Conservation (phyloP, 1,140 invertebrate genomes). For the Macrobrachium nipponense region DNA sequence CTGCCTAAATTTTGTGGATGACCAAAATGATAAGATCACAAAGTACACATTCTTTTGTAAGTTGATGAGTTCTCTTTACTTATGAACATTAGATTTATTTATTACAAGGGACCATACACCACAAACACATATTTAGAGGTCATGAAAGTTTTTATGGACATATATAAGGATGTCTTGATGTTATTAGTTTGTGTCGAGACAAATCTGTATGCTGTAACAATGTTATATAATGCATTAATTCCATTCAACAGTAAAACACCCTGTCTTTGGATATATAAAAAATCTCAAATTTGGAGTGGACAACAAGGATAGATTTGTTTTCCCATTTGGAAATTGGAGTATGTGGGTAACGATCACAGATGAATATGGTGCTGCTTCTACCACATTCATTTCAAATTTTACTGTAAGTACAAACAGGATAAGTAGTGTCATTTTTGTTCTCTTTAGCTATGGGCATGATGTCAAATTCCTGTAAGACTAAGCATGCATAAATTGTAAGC, state of each 20-base stretch:
- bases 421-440: background rate
- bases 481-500: no score
- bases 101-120: no score
- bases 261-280: background rate
- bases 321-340: conserved; percentile 13
- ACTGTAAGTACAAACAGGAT: background rate
- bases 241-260: conserved; percentile 1
- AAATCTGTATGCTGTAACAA: background rate
- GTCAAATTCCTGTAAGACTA: no score
- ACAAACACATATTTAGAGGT: no score
- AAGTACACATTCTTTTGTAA: conserved; percentile 38
- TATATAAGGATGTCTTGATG: background rate
- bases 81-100: background rate
- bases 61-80: background rate
- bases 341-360: conserved; percentile 11
- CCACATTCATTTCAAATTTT: background rate
- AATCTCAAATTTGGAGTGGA: conserved; percentile 26
- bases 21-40: conserved; percentile 20
- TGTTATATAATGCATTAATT: background rate
- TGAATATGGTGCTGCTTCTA: conserved; percentile 5
- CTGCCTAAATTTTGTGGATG: conserved; percentile 12
- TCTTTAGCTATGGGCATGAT: no score
- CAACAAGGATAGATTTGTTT: conserved; percentile 4
- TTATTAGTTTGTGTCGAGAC: background rate
- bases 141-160: no score